Evolutionary conservation across 1,140 invertebrate genomes (phyloP).

Genomic region (Cephus cinctus): DNA sequence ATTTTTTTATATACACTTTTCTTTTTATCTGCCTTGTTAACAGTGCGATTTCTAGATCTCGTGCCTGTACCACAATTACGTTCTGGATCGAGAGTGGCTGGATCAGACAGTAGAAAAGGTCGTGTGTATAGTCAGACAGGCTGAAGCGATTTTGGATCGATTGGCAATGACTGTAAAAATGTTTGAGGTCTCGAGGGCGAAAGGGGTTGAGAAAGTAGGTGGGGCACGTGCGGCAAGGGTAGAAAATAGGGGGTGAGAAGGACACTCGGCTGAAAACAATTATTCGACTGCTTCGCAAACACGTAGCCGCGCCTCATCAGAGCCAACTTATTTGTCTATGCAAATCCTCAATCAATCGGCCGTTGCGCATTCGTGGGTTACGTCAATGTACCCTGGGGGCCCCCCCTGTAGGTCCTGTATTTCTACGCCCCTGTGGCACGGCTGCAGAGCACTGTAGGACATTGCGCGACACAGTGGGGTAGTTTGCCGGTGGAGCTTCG

Average conservation of each 20-base stretch:
- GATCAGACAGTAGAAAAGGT: background rate
- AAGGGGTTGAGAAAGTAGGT: background rate
- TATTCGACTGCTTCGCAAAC: constrained; percentile 45
- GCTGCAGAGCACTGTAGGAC: too few species aligned
- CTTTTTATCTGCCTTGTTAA: too few species aligned
- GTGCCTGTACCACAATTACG: too few species aligned
- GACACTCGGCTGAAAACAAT: constrained; percentile 37
- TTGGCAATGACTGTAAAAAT: background rate
- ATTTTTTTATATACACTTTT: too few species aligned
- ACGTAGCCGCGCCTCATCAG: constrained; percentile 35
- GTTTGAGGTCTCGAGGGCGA: background rate
- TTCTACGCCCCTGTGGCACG: too few species aligned
- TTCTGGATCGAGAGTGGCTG: background rate
- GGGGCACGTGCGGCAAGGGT: constrained; percentile 1
- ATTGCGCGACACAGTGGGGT: too few species aligned
- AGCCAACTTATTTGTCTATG: constrained; percentile 48
- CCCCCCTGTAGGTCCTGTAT: too few species aligned
- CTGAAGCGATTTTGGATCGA: background rate
- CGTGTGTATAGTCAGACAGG: background rate
- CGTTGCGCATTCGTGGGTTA: too few species aligned
- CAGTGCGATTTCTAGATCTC: too few species aligned
- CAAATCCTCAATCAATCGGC: constrained; percentile 47
- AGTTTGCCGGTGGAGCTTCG: too few species aligned
- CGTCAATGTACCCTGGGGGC: too few species aligned
- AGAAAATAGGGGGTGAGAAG: background rate